Evolutionary conservation across 2,888 invertebrate species (phyloP), one percentile per base, ranked within the genome.

Genomic region (Rhingia campestris): DNA sequence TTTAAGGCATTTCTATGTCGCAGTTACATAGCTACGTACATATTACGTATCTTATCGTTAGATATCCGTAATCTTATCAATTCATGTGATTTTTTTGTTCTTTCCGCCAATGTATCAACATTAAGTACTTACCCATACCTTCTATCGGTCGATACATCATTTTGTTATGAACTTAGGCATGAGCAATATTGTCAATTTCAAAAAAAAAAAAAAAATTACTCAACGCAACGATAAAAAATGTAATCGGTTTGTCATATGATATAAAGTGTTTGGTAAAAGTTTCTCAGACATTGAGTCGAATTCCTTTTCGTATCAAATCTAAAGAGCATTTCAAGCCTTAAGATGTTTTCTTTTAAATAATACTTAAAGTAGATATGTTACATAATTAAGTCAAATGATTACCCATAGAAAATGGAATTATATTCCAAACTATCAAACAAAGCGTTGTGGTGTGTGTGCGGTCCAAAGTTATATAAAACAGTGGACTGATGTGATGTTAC

Each of bases 61-160:
- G 66, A 67, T 51, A 67, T 59, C 51, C 58, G 58, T 53, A 51
- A 74, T 75, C 75, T 75, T 75, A 75, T 75, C 75, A 49, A 33
- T 14, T 33, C 14, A 39, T 39, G 49, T 41, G 41, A 54, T 39
- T 9, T 43, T 61, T 53, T 61, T 61, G 33, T 43, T 61, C n/a
- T 41, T 66, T 33, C 64, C n/a, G 47, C 39, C 64, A 45, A 56
- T 58, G 10, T 12, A 41, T 66, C 58, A 58, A 39, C 35, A 41
- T 10, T 4, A 33, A 64, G 45, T 14, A 12, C 43, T 66, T 14
- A 6, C 4, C 4, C 4, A 30, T 14, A 9, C 22, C 10, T 7
- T 30, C 9, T 30, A 9, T 47, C 14, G 7, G 47, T 47, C 47
- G 47, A 47, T 47, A 47, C 47, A 47, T 47, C 47, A 47, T 47